Evolutionary conservation across 2,797 vertebrate species (phyloP), one percentile per base, ranked within the genome.

Genomic region (Scarus forsteni): DNA sequence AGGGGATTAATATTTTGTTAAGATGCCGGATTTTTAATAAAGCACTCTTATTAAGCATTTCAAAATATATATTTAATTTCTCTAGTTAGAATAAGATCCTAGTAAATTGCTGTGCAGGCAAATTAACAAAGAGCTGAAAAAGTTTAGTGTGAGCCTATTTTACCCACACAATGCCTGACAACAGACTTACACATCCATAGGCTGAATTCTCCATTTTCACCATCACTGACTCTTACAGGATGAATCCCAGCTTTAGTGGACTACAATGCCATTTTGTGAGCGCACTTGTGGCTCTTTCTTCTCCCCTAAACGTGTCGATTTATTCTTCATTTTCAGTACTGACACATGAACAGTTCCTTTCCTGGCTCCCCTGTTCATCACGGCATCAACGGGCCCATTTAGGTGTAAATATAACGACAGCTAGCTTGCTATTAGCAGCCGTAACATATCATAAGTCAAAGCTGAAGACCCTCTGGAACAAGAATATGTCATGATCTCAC

Each of bases 331-430:
- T 86, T 93, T 93, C 92, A 93, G 92, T 80, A 93, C 92, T 77
- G 87, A 84, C 73, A 84, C 62, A 87, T 90, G 92, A 92, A 93
- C 92, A 93, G 92, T 92, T 92, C 90, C 92, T 90, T 83, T 83
- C 69, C 73, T 88, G 76, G 78, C 85, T 85, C 27, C 27, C 27
- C 76, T 50, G 45, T 79, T 85, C 89, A 80, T 86, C 86, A 69
- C 72, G 77, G 81, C 79, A 89, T 80, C 77, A 73, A 76, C 80
- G 85, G 91, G 90, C 91, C 88, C 86, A 80, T 88, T 92, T 84
- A 76, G 79, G 87, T 89, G 87, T 88, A 90, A 92, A 92, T 90
- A 93, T 86, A 89, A 91, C 76, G 84, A 84, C 80, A 81, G 87
- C 86, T 91, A 92, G 88, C 91, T 86, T 85, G 81, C 82, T 75